Conservation (phyloP, 1,140 invertebrate species). For the Lucilia sericata region DNA sequence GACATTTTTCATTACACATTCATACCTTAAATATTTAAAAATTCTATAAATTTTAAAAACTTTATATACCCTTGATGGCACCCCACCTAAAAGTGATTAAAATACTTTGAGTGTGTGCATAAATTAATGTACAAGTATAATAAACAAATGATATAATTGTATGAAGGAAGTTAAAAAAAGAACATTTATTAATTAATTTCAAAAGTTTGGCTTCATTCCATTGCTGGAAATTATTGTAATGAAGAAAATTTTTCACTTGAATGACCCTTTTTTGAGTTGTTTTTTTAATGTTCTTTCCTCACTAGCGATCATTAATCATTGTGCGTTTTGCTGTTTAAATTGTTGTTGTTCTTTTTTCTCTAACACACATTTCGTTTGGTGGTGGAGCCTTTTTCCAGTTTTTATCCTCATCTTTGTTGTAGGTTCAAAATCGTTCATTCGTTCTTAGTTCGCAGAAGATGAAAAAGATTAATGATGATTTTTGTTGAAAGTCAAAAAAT, state of each 20-base stretch:
- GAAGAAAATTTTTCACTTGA: slow-evolving; percentile 31
- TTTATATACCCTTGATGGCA: not conserved
- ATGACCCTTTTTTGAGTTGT: slow-evolving; percentile 1
- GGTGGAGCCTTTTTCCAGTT: not conserved
- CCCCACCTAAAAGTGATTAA: not conserved
- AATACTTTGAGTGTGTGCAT: not conserved
- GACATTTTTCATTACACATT: not conserved
- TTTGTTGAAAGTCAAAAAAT: slow-evolving; percentile 22
- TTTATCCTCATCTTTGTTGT: not conserved
- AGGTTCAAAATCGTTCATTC: not conserved
- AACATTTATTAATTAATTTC: slow-evolving; percentile 18
- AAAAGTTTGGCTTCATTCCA: not conserved
- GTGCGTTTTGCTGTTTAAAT: not conserved
- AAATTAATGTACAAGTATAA: not conserved
- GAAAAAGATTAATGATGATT: slow-evolving; percentile 29
- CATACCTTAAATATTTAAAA: not conserved
- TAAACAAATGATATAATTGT: not conserved
- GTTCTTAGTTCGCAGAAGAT: not conserved
- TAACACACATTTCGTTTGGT: not conserved
- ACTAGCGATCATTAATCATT: slow-evolving; percentile 23
- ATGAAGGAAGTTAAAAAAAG: not conserved
- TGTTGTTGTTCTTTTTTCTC: not conserved
- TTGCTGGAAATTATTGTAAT: not conserved
- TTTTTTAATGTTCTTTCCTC: not conserved
- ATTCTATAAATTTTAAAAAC: slow-evolving; percentile 27